phyloP scores from a whole-genome alignment of 1,140 invertebrate species.

The Drosophila elegans region DNA sequence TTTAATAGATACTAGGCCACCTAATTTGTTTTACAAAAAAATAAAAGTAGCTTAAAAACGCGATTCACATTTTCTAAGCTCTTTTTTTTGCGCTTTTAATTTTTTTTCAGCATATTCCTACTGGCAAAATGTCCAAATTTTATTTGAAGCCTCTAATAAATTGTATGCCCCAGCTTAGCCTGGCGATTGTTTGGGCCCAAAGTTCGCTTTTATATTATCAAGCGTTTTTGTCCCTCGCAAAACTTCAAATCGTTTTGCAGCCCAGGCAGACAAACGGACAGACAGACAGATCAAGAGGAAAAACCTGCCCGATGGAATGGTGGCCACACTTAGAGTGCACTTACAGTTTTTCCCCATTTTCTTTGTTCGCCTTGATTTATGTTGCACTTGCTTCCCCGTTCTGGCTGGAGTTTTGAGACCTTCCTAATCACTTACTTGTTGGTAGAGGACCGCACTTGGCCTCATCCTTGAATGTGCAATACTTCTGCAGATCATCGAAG shows the following conservation, averaged over 20 bases:
- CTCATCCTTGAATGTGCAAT: conserved; percentile 95
- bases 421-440: conserved; percentile 89
- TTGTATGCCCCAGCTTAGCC: conserved; percentile 51
- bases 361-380: conserved; percentile 65
- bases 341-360: conserved; percentile 63
- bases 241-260: conserved; percentile 72
- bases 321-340: conserved; percentile 67
- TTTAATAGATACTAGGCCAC: too few species aligned
- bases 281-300: conserved; percentile 8
- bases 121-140: conserved; percentile 41
- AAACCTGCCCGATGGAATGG: conserved; percentile 16
- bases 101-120: neutral
- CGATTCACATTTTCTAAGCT: too few species aligned
- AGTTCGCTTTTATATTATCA: conserved; percentile 15
- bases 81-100: too few species aligned
- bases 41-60: too few species aligned
- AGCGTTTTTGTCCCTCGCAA: conserved; percentile 13
- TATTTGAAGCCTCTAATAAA: conserved; percentile 66
- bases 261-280: conserved; percentile 24
- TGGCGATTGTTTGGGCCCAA: conserved; percentile 56
- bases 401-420: conserved; percentile 22
- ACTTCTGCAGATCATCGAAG: conserved; percentile 95
- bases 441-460: conserved; percentile 95
- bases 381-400: conserved; percentile 59
- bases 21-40: too few species aligned